Evolutionary conservation across 23 tunicate species (phyloP).

Genomic region (Ciona savignyi): DNA sequence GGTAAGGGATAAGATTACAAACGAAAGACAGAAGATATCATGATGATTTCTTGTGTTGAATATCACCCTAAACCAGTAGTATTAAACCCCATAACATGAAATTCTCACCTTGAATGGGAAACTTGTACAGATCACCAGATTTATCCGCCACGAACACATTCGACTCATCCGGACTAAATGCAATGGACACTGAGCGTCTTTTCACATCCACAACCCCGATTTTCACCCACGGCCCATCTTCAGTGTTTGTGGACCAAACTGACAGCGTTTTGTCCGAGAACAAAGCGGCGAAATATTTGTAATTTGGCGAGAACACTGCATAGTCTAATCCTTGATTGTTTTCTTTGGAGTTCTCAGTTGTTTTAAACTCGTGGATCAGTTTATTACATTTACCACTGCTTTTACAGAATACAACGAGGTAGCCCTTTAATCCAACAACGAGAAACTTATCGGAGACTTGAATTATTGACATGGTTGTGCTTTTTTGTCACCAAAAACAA

Average conservation of each 20-base stretch:
- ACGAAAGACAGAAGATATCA: too few relatives aligned
- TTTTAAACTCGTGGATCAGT: conserved; percentile 13
- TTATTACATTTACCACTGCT: conserved; percentile 4
- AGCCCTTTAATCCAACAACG: conserved; percentile 19
- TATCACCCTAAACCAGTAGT: too few relatives aligned
- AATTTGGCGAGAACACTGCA: conserved; percentile 26
- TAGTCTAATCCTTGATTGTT: conserved; percentile 24
- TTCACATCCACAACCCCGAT: conserved; percentile 3
- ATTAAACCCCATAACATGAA: too few relatives aligned
- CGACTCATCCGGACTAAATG: conserved; percentile 29
- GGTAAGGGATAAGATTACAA: too few relatives aligned
- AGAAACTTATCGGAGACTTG: conserved; percentile 8
- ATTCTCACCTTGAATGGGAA: neutral
- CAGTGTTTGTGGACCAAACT: conserved; percentile 9
- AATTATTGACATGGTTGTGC: conserved; percentile 34
- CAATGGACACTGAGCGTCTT: conserved; percentile 57
- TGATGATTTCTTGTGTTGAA: too few relatives aligned
- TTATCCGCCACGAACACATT: conserved; percentile 60
- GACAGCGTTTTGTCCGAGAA: conserved; percentile 53
- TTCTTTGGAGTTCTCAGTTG: conserved; percentile 7
- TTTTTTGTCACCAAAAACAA: neutral
- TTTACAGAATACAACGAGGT: conserved; percentile 18
- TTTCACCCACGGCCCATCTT: conserved; percentile 6
- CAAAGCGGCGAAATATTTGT: conserved; percentile 41
- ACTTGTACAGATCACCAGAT: conserved; percentile 60